A percentile compares a stretch with the other conserved stretches of the same genome.
Evolutionary conservation across 2,888 invertebrate genomes (phyloP).

Genomic region (Tenthredo amoena): DNA sequence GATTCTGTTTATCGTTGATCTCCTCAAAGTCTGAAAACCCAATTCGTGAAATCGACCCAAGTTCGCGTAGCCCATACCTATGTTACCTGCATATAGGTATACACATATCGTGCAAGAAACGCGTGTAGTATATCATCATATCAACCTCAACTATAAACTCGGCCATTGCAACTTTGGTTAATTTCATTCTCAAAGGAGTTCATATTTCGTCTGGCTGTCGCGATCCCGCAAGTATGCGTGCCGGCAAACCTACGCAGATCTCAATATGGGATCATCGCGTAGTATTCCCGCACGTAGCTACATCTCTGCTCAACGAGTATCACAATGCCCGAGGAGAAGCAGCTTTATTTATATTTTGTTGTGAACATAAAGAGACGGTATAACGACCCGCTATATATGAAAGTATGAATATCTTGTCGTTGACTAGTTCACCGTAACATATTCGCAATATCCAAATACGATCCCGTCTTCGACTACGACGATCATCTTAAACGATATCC

Average conservation of each 20-base stretch:
- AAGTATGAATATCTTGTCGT: constrained; percentile 67
- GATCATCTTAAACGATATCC: not conserved
- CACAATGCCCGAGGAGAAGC: constrained; percentile 73
- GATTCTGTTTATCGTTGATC: not conserved
- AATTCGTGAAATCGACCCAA: not conserved
- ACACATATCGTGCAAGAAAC: constrained; percentile 21
- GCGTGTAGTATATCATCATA: not conserved
- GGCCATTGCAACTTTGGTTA: constrained; percentile 34
- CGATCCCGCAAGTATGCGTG: constrained; percentile 54
- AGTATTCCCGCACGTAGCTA: constrained; percentile 50
- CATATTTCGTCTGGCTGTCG: constrained; percentile 59
- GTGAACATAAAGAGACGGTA: constrained; percentile 72
- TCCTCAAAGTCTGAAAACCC: not conserved
- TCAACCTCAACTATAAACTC: constrained; percentile 7
- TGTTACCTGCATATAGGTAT: not conserved
- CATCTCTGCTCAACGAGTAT: constrained; percentile 58
- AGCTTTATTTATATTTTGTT: constrained; percentile 74
- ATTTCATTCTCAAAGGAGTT: constrained; percentile 60
- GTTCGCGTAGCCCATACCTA: not conserved
- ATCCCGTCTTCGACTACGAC: not conserved
- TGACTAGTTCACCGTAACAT: constrained; percentile 71
- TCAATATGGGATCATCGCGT: constrained; percentile 71
- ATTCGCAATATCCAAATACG: constrained; percentile 32
- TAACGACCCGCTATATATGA: constrained; percentile 65
- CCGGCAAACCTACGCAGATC: constrained; percentile 69